A percentile compares a stretch with the other conserved stretches of the same genome.
These are phyloP conservation scores for Cyphomyrmex costatus DNA, from an alignment of 1,140 invertebrate species.

Conservation along the genomic window DNA sequence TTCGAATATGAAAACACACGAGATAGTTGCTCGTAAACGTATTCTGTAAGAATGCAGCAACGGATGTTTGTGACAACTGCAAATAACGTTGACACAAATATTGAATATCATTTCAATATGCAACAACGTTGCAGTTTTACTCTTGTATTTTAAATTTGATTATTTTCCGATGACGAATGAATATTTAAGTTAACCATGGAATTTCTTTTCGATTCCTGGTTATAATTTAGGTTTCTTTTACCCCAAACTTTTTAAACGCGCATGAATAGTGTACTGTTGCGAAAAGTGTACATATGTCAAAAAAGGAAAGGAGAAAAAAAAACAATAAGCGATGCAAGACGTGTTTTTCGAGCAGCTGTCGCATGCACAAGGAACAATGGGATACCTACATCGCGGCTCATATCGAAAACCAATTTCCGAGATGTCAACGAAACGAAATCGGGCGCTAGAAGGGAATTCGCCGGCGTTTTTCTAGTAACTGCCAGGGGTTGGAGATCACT, in stretches of 20 bases:
- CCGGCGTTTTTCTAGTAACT: slow-evolving; percentile 68
- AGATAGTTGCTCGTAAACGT: slow-evolving; percentile 7
- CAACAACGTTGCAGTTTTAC: slow-evolving; percentile 19
- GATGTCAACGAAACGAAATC: slow-evolving; percentile 77
- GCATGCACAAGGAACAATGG: slow-evolving; percentile 77
- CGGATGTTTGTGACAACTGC: slow-evolving; percentile 34
- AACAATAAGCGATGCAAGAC: slow-evolving; percentile 43
- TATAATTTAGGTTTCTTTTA: neutral
- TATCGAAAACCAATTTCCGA: slow-evolving; percentile 80
- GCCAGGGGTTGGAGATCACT: slow-evolving; percentile 64
- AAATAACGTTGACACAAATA: slow-evolving; percentile 32
- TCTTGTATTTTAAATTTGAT: slow-evolving; percentile 22
- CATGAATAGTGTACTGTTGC: neutral
- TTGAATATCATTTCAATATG: slow-evolving; percentile 26
- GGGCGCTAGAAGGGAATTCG: slow-evolving; percentile 67
- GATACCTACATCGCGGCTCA: slow-evolving; percentile 69
- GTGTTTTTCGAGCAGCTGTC: slow-evolving; percentile 74
- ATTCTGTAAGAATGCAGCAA: slow-evolving; percentile 35
- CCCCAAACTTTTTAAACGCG: neutral
- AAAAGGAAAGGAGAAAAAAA: neutral
- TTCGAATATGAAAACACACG: neutral
- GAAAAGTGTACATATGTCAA: slow-evolving; percentile 30
- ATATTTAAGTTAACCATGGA: neutral
- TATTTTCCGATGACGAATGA: slow-evolving; percentile 25
- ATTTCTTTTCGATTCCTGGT: neutral